phyloP scores from a whole-genome alignment of 2,888 invertebrate species.

The Drosophila prostipennis region DNA sequence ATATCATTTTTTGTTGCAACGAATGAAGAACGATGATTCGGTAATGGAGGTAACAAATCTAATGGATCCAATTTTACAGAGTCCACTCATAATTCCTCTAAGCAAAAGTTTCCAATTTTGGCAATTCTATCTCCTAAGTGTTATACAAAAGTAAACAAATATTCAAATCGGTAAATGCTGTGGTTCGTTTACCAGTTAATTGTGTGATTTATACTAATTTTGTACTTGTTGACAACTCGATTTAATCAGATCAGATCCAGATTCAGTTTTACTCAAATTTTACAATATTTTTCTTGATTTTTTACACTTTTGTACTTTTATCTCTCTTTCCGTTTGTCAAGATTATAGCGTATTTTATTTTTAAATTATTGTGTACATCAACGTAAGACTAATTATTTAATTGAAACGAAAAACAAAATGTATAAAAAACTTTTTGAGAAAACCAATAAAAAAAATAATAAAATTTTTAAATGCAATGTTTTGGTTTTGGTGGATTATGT shows the following conservation, averaged over 20 bases:
- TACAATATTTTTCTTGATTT: slow-evolving; percentile 36
- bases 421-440: slow-evolving; percentile 57
- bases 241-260: neutral
- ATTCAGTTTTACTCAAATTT: slow-evolving; percentile 29
- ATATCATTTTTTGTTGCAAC: slow-evolving; percentile 34
- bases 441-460: slow-evolving; percentile 58
- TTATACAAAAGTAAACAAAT: slow-evolving; percentile 19
- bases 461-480: slow-evolving; percentile 59
- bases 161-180: slow-evolving; percentile 31
- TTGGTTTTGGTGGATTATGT: neutral
- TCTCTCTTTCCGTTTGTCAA: slow-evolving; percentile 59
- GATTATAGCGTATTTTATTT: slow-evolving; percentile 66
- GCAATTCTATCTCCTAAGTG: slow-evolving; percentile 32
- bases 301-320: slow-evolving; percentile 30
- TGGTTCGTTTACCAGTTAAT: slow-evolving; percentile 31
- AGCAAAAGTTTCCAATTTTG: slow-evolving; percentile 18
- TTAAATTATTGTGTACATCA: slow-evolving; percentile 82
- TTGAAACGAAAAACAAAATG: slow-evolving; percentile 57
- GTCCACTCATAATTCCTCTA: slow-evolving; percentile 27
- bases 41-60: slow-evolving; percentile 13
- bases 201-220: slow-evolving; percentile 39
- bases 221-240: slow-evolving; percentile 36
- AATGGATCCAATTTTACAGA: slow-evolving; percentile 34
- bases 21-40: slow-evolving; percentile 2
- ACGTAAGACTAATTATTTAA: slow-evolving; percentile 83